A percentile compares a stretch with the other conserved stretches of the same genome.
phyloP scores from a whole-genome alignment of 2,113 vertebrate genomes.

The Bambusicola thoracicus region DNA sequence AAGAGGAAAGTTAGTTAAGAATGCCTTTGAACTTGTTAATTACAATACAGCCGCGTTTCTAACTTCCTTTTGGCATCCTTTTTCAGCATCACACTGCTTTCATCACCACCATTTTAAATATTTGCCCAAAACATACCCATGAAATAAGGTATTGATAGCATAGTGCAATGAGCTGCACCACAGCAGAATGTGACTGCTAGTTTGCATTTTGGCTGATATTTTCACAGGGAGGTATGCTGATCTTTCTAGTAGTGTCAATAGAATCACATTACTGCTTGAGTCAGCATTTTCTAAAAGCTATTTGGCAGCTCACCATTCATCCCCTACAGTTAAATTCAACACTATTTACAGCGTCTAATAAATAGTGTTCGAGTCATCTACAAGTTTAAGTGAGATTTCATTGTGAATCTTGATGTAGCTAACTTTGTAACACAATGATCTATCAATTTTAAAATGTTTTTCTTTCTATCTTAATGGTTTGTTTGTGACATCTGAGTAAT shows the following conservation, averaged over 20 bases:
- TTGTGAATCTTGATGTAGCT: neutral
- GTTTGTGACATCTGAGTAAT: neutral
- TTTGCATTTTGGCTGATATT: constrained; percentile 57
- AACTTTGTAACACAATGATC: neutral
- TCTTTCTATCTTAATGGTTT: neutral
- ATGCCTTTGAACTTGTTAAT: neutral
- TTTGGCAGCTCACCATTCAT: constrained; percentile 54
- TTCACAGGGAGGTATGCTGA: constrained; percentile 52
- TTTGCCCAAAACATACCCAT: neutral
- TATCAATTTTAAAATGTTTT: neutral
- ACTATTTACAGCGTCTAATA: constrained; percentile 17
- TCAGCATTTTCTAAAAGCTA: constrained; percentile 63
- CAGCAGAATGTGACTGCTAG: neutral
- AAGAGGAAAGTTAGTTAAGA: neutral
- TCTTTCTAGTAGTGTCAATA: constrained; percentile 67
- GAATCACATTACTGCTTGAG: constrained; percentile 64
- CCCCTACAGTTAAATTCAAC: constrained; percentile 9
- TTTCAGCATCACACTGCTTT: neutral
- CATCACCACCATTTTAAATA: neutral
- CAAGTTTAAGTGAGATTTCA: neutral
- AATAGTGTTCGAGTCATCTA: neutral
- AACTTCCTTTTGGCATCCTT: neutral
- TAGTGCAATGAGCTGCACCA: neutral
- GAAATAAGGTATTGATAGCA: neutral
- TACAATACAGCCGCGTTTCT: neutral